Conservation (phyloP, 1,140 invertebrate genomes). For the Halyomorpha halys region DNA sequence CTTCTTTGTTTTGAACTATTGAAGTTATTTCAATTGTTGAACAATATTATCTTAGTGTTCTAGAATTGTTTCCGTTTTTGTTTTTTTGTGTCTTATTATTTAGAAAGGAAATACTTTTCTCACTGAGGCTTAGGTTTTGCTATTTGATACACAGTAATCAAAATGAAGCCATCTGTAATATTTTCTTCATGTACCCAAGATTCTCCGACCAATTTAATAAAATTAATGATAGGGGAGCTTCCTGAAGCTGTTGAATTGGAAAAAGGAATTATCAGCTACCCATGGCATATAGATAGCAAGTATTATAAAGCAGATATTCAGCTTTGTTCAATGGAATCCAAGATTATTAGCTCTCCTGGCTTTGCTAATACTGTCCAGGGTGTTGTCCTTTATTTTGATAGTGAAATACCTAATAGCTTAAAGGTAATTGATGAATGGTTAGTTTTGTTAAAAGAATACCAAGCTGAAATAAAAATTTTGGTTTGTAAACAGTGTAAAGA, state of each 20-base stretch:
- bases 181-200: conserved; percentile 9
- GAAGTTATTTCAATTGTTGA: no score
- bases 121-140: no score
- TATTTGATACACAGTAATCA: no score
- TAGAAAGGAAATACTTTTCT: no score
- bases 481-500: conserved; percentile 40
- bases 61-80: no score
- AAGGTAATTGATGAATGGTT: conserved; percentile 39
- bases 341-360: conserved; percentile 38
- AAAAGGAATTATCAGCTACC: conserved; percentile 40
- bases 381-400: conserved; percentile 47
- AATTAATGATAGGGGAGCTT: background rate
- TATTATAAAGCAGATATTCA: conserved; percentile 52
- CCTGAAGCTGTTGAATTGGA: conserved; percentile 22
- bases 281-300: conserved; percentile 54
- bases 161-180: conserved; percentile 11
- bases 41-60: no score
- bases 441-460: conserved; percentile 41
- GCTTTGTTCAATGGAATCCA: conserved; percentile 41
- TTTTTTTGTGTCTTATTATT: no score
- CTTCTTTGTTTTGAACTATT: no score
- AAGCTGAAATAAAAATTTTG: conserved; percentile 43
- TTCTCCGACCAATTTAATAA: background rate
- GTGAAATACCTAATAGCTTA: conserved; percentile 42
- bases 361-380: conserved; percentile 47